Base-by-base conservation (phyloP, 2,888 invertebrate genomes). In the Andrena minutula region DNA sequence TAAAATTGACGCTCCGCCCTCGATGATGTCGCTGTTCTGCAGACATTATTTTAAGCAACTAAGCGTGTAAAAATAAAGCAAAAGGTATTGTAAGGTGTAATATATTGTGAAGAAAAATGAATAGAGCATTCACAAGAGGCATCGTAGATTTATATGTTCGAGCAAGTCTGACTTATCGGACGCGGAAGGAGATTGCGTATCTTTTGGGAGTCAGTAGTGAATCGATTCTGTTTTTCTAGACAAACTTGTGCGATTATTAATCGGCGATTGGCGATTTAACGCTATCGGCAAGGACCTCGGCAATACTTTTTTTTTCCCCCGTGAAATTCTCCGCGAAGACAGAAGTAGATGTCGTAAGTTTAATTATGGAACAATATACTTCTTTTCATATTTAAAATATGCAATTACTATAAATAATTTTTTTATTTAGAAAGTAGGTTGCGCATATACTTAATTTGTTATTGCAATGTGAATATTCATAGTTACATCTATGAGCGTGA, bases 21-120 rank as follows among this genome's bases (percentile, higher is more conserved):
- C 97, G 20, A 95, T 96, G 87, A 96, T 97, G 84, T 96, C 98
- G 35, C 95, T 97, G 71, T 98, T 97, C 94, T 98, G 98, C 94
- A 95, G 98, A 83, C 97, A 97, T 91, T 98, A 97, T 94, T 98
- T 98, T 94, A 97, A 95, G 90, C 96, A 96, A 79, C 91, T 96
- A 79, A 93, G 94, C 90, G 94, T 95, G 90, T 94, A 90, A 93
- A 82, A 77, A 81, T 64, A 63, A 63, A 75, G 66, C 56, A 41
- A 58, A 56, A 65, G 51, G 61, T 61, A 64, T 69, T 30, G 60
- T 75, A 63, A 56, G 63, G 49, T 80, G 80, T 80, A 80, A 80
- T 68, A 80, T 80, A 80, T 80, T 80, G 78, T 80, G 72, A 78
- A 56, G 41, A 53, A 72, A 71, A 80, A 78, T 78, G 77, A 77